Conservation (phyloP, 1,140 invertebrate genomes). For the Drosophila nikananu region DNA sequence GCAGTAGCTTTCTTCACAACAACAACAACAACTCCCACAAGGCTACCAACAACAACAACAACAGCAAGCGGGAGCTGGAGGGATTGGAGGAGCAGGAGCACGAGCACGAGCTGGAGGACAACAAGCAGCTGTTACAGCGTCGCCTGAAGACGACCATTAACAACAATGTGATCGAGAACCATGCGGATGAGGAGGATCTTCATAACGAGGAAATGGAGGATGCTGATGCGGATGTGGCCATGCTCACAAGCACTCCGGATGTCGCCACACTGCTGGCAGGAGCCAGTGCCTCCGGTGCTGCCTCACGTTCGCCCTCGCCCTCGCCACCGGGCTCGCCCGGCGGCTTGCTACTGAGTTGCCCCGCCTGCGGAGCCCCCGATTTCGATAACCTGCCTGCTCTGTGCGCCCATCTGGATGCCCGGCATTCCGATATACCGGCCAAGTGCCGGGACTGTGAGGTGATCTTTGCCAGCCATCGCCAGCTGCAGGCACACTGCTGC, state of each 20-base stretch:
- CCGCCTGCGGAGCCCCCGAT: constrained; percentile 88
- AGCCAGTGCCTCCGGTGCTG: constrained; percentile 44
- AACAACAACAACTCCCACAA: constrained; percentile 59
- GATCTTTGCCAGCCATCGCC: constrained; percentile 89
- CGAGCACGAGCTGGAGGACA: constrained; percentile 3
- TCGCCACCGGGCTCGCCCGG: constrained; percentile 21
- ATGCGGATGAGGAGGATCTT: constrained; percentile 14
- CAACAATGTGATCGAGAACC: constrained; percentile 65
- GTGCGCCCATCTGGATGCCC: constrained; percentile 90
- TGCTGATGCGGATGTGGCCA: constrained; percentile 39
- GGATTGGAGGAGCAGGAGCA: constrained; percentile 10
- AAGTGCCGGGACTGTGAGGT: constrained; percentile 90
- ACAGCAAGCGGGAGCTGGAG: constrained; percentile 49
- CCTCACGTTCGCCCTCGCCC: constrained; percentile 26
- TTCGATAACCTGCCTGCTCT: constrained; percentile 88
- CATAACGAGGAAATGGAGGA: constrained; percentile 7
- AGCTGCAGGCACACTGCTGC: constrained; percentile 88
- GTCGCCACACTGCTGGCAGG: constrained; percentile 58
- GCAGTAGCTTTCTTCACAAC: constrained; percentile 38
- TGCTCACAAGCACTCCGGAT: constrained; percentile 68
- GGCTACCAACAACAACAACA: constrained; percentile 70
- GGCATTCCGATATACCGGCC: constrained; percentile 89
- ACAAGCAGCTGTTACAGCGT: constrained; percentile 39
- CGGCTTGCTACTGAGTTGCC: constrained; percentile 83
- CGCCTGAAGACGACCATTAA: constrained; percentile 67